Conservation (phyloP, 2,888 invertebrate species). For the Ashinkailepas kermadecensis region DNA sequence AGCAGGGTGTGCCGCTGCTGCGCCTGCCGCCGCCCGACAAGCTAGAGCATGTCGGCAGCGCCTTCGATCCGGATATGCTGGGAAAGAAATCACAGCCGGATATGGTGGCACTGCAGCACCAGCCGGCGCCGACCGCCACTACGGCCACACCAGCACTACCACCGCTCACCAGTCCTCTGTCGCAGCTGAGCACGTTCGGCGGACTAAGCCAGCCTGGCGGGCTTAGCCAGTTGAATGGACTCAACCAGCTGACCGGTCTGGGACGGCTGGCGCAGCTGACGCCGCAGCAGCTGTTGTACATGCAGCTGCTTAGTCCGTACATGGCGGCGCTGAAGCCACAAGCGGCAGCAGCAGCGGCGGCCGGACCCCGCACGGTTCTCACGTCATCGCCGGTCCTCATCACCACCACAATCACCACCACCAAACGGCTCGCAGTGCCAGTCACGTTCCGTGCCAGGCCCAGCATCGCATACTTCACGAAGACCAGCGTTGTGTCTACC, state of each 20-base stretch:
- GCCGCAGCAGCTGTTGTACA: conserved; percentile 59
- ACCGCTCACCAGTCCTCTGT: neutral
- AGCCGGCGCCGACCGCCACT: neutral
- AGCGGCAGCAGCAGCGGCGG: conserved; percentile 54
- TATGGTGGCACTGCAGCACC: conserved; percentile 30
- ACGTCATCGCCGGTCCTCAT: conserved; percentile 68
- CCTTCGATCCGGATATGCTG: conserved; percentile 60
- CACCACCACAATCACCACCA: conserved; percentile 73
- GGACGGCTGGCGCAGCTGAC: neutral
- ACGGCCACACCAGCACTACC: neutral
- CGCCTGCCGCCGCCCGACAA: conserved; percentile 32
- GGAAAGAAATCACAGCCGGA: conserved; percentile 48
- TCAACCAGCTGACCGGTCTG: neutral
- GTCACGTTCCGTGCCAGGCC: conserved; percentile 34
- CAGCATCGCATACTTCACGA: conserved; percentile 32
- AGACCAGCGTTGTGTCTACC: conserved; percentile 31
- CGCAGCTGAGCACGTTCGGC: neutral
- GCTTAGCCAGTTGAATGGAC: neutral
- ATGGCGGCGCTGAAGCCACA: conserved; percentile 40
- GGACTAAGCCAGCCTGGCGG: neutral
- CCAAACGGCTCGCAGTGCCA: conserved; percentile 39
- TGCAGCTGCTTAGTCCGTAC: conserved; percentile 42
- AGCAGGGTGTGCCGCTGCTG: conserved; percentile 25
- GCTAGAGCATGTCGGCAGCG: conserved; percentile 48
- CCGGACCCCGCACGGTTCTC: conserved; percentile 61